Base-by-base conservation (phyloP, 2,888 invertebrate species). In the Dasypolia templi region DNA sequence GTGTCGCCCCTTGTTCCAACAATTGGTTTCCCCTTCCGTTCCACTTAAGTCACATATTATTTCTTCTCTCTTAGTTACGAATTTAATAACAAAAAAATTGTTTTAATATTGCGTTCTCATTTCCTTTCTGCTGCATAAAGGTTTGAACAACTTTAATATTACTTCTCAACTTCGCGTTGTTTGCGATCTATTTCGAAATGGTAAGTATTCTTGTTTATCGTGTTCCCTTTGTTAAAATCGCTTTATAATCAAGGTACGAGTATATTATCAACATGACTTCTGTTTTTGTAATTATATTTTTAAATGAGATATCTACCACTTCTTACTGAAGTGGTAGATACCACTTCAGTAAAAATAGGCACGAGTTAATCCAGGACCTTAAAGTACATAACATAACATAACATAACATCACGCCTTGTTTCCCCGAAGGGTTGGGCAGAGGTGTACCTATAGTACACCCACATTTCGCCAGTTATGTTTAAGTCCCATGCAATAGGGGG, bases 1-100 rank as follows among this genome's bases (percentile, higher is more conserved):
- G 80, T 77, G 80, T 83, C 77, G 49, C 67, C 44, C 72, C 77
- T 61, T 78, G 74, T 79, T 69, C 29, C 66, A 35, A 72, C 73
- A 77, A 75, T 83, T 77, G 83, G 72, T 70, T 83, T 83, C 72
- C 53, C 72, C 61, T 77, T 80, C 70, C 63, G 22, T 55, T 70
- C 68, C 61, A 70, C 82, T 82, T 63, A 78, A 81, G 64, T 56
- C 44, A 66, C 76, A 69, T 74, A 73, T 84, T 74, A 73, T 84
- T 75, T 75, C 61, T 32, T 26, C 71, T 66, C 66, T 68, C 63
- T 72, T 65, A 75, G 67, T 75, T 66, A 66, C 71, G 59, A 83
- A 82, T 84, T 79, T 81, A 82, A 84, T 82, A 83, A 81, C 72
- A 80, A 74, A 75, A 64, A 76, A 58, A 29, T 65, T 79, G 72